Evolutionary conservation across 2,797 vertebrate genomes (phyloP).

Genomic region (Heteromormyrus szaboi): DNA sequence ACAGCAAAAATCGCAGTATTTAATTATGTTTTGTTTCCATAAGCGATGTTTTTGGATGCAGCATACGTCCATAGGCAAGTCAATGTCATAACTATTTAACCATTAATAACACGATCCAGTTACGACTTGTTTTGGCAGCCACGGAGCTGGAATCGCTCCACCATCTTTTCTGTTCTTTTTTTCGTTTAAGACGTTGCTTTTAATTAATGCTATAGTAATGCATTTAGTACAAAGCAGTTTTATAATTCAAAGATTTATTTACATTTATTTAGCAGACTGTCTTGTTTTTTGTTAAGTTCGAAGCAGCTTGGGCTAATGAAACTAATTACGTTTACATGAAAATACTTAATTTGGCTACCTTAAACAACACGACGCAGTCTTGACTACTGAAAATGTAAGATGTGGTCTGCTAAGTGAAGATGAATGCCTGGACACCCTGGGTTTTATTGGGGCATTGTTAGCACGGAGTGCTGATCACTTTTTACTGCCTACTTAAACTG

Average conservation of each 20-base stretch:
- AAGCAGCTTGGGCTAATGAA: background rate
- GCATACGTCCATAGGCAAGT: background rate
- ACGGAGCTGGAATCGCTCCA: background rate
- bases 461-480: background rate
- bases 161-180: background rate
- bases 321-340: background rate
- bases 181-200: background rate
- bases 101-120: constrained; percentile 3
- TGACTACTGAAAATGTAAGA: background rate
- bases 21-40: background rate
- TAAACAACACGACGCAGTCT: background rate
- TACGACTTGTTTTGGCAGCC: background rate
- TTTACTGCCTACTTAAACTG: background rate
- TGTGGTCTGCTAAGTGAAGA: background rate
- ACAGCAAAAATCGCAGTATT: background rate
- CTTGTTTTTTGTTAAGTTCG: background rate
- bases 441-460: background rate
- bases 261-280: background rate
- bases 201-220: background rate
- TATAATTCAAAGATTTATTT: background rate
- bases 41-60: background rate
- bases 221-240: background rate
- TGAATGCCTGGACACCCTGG: background rate
- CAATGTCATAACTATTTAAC: background rate
- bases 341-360: background rate